Conservation (phyloP, 2,113 vertebrate species). For the Scopus umbretta region DNA sequence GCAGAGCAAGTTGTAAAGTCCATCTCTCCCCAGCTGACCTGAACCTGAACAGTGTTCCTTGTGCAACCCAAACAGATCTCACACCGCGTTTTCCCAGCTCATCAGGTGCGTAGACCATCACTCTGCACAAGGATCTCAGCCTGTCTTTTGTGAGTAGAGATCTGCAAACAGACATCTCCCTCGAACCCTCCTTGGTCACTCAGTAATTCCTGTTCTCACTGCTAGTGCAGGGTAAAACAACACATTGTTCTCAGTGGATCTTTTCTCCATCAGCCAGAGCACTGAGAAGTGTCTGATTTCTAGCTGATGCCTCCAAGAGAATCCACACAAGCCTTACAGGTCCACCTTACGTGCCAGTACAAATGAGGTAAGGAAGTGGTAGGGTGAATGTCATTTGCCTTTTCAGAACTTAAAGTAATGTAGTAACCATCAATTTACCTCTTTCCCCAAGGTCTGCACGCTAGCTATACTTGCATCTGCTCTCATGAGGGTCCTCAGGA, state of each 20-base stretch:
- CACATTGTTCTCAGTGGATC: background rate
- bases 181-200: background rate
- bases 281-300: background rate
- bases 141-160: background rate
- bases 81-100: background rate
- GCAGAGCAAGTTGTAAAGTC: background rate
- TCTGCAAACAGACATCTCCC: background rate
- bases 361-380: background rate
- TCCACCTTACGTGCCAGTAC: background rate
- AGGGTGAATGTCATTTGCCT: background rate
- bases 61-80: background rate
- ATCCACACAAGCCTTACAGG: background rate
- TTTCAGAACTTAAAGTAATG: background rate
- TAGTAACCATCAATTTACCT: background rate
- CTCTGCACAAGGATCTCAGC: background rate
- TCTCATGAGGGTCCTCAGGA: background rate
- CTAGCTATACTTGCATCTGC: background rate
- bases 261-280: background rate
- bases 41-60: no score
- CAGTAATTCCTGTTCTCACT: background rate
- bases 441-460: background rate
- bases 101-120: background rate
- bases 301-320: background rate
- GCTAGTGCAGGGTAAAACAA: background rate
- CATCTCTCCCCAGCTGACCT: background rate